A percentile compares a stretch with the other conserved stretches of the same genome.
Conservation (phyloP, 2,888 invertebrate species). For the Leptinotarsa peninsularis region DNA sequence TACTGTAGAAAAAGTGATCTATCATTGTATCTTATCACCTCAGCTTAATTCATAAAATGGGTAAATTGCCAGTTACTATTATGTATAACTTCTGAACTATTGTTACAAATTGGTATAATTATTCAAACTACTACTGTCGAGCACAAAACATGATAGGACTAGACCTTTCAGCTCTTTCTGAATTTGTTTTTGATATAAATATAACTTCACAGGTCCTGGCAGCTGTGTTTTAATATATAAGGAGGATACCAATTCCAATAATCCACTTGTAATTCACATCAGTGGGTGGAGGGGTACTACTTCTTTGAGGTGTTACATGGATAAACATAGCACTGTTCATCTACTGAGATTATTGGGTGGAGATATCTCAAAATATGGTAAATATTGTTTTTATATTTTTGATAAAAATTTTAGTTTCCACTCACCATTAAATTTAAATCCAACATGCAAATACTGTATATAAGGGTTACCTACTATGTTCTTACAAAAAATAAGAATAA, state of each 20-base stretch:
- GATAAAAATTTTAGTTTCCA: no score
- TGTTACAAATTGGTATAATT: no score
- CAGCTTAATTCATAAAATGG: no score
- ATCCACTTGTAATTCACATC: conserved; percentile 72
- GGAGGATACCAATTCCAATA: conserved; percentile 66
- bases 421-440: no score
- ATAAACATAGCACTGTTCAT: conserved; percentile 86
- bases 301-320: conserved; percentile 89
- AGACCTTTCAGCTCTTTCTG: not conserved
- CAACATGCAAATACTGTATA: not conserved
- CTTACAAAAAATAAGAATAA: no score
- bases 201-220: conserved; percentile 69
- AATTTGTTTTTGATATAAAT: conserved; percentile 10
- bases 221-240: conserved; percentile 82
- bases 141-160: no score
- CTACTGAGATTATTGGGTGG: conserved; percentile 87
- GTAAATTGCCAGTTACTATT: no score
- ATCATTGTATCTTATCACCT: no score
- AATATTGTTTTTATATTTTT: conserved; percentile 49
- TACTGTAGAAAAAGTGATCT: no score
- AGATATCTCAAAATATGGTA: conserved; percentile 88
- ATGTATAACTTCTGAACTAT: no score
- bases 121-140: no score
- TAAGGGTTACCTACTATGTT: no score
- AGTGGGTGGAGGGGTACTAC: conserved; percentile 94